These are phyloP conservation scores for Pelecanoides urinatrix DNA, from an alignment of 2,113 vertebrate genomes.

Conservation along the genomic window DNA sequence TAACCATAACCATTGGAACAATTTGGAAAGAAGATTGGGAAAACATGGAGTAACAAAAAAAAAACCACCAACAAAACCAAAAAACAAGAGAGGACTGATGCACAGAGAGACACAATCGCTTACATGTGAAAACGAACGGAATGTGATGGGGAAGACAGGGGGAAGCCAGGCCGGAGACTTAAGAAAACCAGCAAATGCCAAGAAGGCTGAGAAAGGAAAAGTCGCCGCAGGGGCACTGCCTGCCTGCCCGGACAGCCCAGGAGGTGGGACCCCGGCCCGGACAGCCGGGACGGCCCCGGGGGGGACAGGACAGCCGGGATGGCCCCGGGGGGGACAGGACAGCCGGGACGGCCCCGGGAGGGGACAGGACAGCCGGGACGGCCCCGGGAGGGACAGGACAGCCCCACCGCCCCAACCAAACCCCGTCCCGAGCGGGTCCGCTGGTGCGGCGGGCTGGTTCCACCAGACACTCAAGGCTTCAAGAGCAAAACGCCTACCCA, in stretches of 20 bases:
- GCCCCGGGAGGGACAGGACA: too few relatives aligned
- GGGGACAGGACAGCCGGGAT: too few relatives aligned
- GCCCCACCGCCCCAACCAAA: rapidly evolving
- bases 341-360: too few relatives aligned
- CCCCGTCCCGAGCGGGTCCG: neutral
- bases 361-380: too few relatives aligned
- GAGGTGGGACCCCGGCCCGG: neutral
- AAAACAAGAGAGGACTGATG: neutral
- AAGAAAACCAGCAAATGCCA: neutral
- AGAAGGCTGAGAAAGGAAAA: neutral
- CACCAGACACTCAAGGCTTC: neutral
- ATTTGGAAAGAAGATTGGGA: neutral
- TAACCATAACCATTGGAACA: rapidly evolving
- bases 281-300: neutral
- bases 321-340: too few relatives aligned
- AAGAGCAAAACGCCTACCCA: neutral
- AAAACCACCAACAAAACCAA: neutral
- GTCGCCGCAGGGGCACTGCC: neutral
- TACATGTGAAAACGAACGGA: neutral
- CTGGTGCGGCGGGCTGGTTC: neutral
- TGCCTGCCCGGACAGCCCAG: too few relatives aligned
- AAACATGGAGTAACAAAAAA: neutral
- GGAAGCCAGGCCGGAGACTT: neutral
- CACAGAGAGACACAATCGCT: neutral
- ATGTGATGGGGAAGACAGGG: rapidly evolving